Evolutionary conservation across 2,797 vertebrate genomes (phyloP).

Genomic region (Mastacembelus armatus): DNA sequence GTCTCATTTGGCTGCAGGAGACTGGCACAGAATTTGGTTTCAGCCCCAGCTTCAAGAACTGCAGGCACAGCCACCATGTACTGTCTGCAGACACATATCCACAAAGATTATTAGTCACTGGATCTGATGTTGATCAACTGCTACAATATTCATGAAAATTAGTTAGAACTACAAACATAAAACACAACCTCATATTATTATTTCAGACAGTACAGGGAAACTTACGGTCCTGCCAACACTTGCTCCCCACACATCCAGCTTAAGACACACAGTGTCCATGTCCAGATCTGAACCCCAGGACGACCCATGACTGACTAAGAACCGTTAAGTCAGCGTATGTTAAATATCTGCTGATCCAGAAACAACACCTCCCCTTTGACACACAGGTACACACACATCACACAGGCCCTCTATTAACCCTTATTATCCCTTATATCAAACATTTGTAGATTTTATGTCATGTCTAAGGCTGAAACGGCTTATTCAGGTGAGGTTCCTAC

Average conservation of each 20-base stretch:
- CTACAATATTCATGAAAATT: not conserved
- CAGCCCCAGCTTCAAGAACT: conserved; percentile 66
- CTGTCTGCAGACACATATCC: conserved; percentile 52
- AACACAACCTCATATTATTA: too few relatives aligned
- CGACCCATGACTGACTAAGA: conserved; percentile 37
- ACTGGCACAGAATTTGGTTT: conserved; percentile 71
- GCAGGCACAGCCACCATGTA: conserved; percentile 79
- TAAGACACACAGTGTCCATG: conserved; percentile 32
- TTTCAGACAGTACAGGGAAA: conserved; percentile 6
- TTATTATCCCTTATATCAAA: too few relatives aligned
- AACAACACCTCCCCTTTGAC: not conserved
- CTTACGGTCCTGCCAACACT: conserved; percentile 43
- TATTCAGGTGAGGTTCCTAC: too few relatives aligned
- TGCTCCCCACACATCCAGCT: conserved; percentile 24
- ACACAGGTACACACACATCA: not conserved
- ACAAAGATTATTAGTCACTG: not conserved
- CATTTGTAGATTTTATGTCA: too few relatives aligned
- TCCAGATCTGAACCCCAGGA: conserved; percentile 16
- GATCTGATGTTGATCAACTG: not conserved
- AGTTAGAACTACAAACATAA: rapidly evolving
- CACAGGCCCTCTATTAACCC: too few relatives aligned
- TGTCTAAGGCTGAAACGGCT: too few relatives aligned
- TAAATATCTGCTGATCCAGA: conserved; percentile 15
- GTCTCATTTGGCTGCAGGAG: conserved; percentile 74
- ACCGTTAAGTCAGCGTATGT: not conserved